Evolutionary conservation across 2,113 vertebrate species (phyloP), one percentile per base, ranked within the genome.

Genomic region (Piaya cayana): DNA sequence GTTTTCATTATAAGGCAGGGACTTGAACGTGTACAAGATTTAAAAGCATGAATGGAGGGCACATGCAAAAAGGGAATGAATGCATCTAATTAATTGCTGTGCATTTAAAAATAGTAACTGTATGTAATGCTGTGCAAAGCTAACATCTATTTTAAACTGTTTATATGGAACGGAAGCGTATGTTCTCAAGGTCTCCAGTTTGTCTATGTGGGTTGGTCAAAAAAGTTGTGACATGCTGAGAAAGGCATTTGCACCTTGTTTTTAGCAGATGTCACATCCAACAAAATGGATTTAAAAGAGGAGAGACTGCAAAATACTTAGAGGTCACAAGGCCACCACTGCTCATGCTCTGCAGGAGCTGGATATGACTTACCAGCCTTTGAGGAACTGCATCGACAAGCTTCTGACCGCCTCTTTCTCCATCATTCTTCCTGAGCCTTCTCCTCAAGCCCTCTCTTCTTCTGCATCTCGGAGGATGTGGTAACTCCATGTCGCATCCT

Each of bases 141-240:
- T 93, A 62, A 86, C 88, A 82, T 80, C 90, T 95, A 88, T 88
- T 96, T 96, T 94, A 69, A 92, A 80, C 59, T 94, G 92, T 90
- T 92, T 94, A 77, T 85, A 86, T 25, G 65, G 82, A 86, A 88
- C 2, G 4, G 88, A 91, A 95, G 82, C 4, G 0, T 92, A 69
- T 88, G 85, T 88, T 94, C 93, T 86, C 85, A 88, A 82, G 90
- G 85, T 90, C 95, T 96, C 90, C 93, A 86, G 92, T 92, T 94
- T 72, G 74, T 80, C 92, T 94, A 2, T 42, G 95, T 96, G 88
- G 93, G 95, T n/a, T 95, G 92, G 96, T 93, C 96, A 93, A 82
- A 94, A 75, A 79, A 82, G 76, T 79, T 82, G 88, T 82, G 88
- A 85, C 92, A 92, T 82, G 93, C 85, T 92, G 88, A 93, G 88